Conservation (phyloP, 1,140 invertebrate species). For the Colletes gigas region DNA sequence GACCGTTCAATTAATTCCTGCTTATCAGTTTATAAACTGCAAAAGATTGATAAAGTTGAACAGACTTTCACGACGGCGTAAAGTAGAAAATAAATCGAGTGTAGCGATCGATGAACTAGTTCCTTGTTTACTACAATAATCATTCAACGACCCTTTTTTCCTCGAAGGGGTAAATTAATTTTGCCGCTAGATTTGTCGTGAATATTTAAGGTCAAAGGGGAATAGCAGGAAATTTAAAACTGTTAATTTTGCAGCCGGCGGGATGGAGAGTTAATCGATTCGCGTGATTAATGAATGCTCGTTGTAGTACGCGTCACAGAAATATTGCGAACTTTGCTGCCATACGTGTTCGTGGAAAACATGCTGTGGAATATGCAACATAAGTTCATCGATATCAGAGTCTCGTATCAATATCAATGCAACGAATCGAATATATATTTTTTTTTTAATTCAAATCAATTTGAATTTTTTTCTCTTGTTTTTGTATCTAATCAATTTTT, state of each 20-base stretch:
- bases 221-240: conserved; percentile 26
- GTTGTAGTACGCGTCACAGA: conserved; percentile 18
- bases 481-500: too few relatives aligned
- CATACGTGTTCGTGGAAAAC: not conserved
- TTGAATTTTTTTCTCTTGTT: too few relatives aligned
- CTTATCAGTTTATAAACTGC: not conserved
- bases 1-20: not conserved
- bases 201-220: not conserved
- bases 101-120: conserved; percentile 30
- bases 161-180: conserved; percentile 3
- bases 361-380: not conserved
- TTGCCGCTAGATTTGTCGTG: not conserved
- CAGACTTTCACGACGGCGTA: not conserved
- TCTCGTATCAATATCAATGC: not conserved
- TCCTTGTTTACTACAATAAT: conserved; percentile 32
- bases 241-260: conserved; percentile 2
- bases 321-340: conserved; percentile 24
- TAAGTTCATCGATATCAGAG: not conserved
- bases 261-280: conserved; percentile 40
- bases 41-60: conserved; percentile 20
- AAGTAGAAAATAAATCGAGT: conserved; percentile 23
- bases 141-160: conserved; percentile 2
- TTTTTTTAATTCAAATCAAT: too few relatives aligned
- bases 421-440: too few relatives aligned
- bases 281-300: conserved; percentile 43